A percentile compares a stretch with the other conserved stretches of the same genome.
phyloP scores from a whole-genome alignment of 2,888 invertebrate genomes.

The Protophormia terraenovae region DNA sequence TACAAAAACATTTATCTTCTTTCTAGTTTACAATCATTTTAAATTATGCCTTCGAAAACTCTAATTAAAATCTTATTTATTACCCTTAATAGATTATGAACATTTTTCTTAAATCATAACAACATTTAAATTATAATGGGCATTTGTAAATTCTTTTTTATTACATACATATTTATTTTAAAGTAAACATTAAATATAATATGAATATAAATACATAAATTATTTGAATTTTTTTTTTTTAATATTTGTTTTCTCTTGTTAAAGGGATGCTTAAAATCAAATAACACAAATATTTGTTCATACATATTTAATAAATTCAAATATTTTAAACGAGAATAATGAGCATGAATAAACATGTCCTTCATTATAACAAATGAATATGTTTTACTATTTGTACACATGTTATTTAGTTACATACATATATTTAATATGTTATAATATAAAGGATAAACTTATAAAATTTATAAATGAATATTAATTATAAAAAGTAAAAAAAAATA shows the following conservation, averaged over 20 bases:
- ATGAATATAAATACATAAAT: constrained; percentile 27
- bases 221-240: neutral
- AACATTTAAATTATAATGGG: neutral
- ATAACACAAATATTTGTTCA: neutral
- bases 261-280: constrained; percentile 21
- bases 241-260: neutral
- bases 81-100: too few species aligned
- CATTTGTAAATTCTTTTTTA: constrained; percentile 12
- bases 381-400: constrained; percentile 47
- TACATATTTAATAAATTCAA: neutral
- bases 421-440: neutral
- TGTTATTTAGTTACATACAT: constrained; percentile 17
- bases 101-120: neutral
- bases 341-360: constrained; percentile 26
- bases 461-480: neutral
- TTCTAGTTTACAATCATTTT: too few species aligned
- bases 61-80: too few species aligned
- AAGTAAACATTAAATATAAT: constrained; percentile 12
- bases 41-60: too few species aligned
- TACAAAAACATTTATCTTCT: too few species aligned
- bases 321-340: constrained; percentile 6
- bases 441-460: neutral
- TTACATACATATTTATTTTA: constrained; percentile 13
- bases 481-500: neutral
- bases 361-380: constrained; percentile 30